Percentiles rank a stretch among this genome's conserved stretches.
Conservation (phyloP, 2,888 invertebrate species). For the Tachina lurida region DNA sequence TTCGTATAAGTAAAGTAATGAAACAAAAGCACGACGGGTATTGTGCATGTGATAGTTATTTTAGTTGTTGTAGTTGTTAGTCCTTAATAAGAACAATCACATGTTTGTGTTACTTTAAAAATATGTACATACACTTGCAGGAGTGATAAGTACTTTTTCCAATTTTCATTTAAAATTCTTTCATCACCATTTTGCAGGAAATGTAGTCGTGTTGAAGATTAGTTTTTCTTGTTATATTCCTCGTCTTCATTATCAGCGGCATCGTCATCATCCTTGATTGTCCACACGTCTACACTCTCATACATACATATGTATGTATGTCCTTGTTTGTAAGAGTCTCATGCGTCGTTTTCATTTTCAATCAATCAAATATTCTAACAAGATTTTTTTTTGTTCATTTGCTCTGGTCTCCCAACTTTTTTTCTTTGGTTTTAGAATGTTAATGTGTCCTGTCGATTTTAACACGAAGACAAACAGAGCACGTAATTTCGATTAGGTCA, state of each 20-base stretch:
- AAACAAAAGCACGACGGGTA: slow-evolving; percentile 36
- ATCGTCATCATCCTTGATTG: slow-evolving; percentile 31
- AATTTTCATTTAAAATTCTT: slow-evolving; percentile 71
- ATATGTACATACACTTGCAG: slow-evolving; percentile 57
- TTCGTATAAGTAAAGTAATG: slow-evolving; percentile 39
- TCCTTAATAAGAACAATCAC: slow-evolving; percentile 30
- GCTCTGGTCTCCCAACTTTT: slow-evolving; percentile 26
- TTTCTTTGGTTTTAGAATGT: slow-evolving; percentile 49
- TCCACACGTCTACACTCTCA: slow-evolving; percentile 22
- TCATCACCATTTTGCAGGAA: slow-evolving; percentile 60
- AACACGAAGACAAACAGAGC: slow-evolving; percentile 74
- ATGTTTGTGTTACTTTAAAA: slow-evolving; percentile 38
- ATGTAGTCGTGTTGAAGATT: slow-evolving; percentile 49
- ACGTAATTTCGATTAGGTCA: slow-evolving; percentile 79
- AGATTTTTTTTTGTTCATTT: slow-evolving; percentile 41
- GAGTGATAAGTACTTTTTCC: slow-evolving; percentile 75
- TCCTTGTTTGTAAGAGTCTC: slow-evolving; percentile 68
- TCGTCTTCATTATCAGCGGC: slow-evolving; percentile 24
- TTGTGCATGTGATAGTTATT: slow-evolving; percentile 17
- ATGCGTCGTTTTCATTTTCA: slow-evolving; percentile 74
- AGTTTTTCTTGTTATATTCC: slow-evolving; percentile 42
- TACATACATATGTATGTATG: background rate
- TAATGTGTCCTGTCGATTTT: slow-evolving; percentile 73
- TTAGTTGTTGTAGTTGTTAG: slow-evolving; percentile 1
- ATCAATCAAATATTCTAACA: slow-evolving; percentile 75